These are phyloP conservation scores for Aquatica leii DNA, from an alignment of 2,888 invertebrate genomes.

Conservation along the genomic window DNA sequence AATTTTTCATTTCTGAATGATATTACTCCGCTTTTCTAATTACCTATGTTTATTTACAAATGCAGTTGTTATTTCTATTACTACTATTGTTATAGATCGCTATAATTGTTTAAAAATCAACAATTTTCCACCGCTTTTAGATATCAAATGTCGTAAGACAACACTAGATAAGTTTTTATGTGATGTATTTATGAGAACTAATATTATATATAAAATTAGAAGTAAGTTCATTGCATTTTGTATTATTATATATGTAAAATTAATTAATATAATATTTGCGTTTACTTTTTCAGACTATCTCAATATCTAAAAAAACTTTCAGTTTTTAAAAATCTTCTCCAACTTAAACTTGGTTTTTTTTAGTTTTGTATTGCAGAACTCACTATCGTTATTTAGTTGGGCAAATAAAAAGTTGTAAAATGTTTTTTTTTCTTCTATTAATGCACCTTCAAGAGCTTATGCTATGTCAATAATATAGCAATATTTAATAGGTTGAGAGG, in stretches of 20 bases:
- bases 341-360: too few species aligned
- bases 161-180: constrained; percentile 41
- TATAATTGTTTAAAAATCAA: constrained; percentile 24
- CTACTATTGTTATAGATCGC: constrained; percentile 13
- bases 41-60: neutral
- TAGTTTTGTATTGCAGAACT: too few species aligned
- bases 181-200: constrained; percentile 42
- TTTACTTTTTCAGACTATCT: too few species aligned
- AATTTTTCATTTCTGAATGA: constrained; percentile 16
- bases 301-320: too few species aligned
- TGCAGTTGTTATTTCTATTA: constrained; percentile 6
- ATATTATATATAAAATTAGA: constrained; percentile 40
- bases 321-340: too few species aligned
- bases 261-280: constrained; percentile 24
- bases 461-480: too few species aligned
- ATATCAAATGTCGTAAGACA: constrained; percentile 25
- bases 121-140: constrained; percentile 35
- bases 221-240: constrained; percentile 34
- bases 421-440: too few species aligned
- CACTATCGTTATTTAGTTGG: too few species aligned
- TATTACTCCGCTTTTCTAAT: constrained; percentile 21
- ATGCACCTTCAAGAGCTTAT: too few species aligned
- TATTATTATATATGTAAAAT: constrained; percentile 31
- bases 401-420: too few species aligned
- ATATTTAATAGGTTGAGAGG: too few species aligned